phyloP scores from a whole-genome alignment of 2,888 invertebrate genomes.

The Phyllotreta striolata region DNA sequence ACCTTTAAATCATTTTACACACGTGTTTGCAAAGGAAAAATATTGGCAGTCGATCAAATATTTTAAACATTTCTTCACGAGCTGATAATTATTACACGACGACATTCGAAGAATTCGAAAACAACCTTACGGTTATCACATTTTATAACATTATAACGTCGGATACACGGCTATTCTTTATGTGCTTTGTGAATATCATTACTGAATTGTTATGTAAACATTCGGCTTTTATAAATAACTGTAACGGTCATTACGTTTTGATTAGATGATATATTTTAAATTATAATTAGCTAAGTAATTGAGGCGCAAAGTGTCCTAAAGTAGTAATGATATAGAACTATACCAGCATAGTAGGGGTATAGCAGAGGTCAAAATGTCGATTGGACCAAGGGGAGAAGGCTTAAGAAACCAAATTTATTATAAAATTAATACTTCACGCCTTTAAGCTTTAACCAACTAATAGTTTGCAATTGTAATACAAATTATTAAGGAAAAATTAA shows the following conservation, averaged over 20 bases:
- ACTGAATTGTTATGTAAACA: constrained; percentile 22
- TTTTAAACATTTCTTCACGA: constrained; percentile 27
- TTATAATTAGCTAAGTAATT: too few relatives aligned
- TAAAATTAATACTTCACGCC: too few relatives aligned
- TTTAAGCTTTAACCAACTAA: too few relatives aligned
- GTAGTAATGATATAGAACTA: too few relatives aligned
- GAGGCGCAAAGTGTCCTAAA: too few relatives aligned
- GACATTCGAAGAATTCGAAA: constrained; percentile 31
- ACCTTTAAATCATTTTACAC: background rate
- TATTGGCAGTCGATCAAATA: constrained; percentile 22
- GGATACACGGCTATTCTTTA: constrained; percentile 9
- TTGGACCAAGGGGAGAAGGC: too few relatives aligned
- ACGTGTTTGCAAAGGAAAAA: constrained; percentile 14
- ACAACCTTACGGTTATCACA: constrained; percentile 27
- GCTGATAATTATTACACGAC: constrained; percentile 34
- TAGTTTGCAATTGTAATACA: too few relatives aligned
- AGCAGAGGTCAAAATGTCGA: too few relatives aligned
- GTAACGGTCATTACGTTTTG: background rate
- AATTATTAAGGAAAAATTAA: too few relatives aligned
- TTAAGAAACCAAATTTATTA: too few relatives aligned
- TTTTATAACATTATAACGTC: constrained; percentile 28
- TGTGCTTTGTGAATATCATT: background rate
- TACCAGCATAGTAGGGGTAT: too few relatives aligned
- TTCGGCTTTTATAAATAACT: constrained; percentile 7
- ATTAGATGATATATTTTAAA: too few relatives aligned